A percentile compares a stretch with the other conserved stretches of the same genome.
Evolutionary conservation across 1,140 invertebrate species (phyloP).

Genomic region (Trichoplusia ni): DNA sequence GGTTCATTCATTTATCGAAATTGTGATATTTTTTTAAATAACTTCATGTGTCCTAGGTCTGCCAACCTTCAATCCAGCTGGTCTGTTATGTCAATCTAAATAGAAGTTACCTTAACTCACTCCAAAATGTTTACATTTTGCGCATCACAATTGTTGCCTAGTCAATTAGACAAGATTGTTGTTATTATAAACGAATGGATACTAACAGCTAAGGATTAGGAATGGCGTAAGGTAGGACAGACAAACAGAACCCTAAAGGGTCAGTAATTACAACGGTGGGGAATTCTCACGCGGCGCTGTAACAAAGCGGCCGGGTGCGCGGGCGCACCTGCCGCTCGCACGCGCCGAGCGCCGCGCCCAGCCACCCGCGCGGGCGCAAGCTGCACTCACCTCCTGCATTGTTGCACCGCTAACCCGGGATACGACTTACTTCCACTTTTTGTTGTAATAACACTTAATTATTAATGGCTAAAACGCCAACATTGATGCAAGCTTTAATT

Average conservation of each 20-base stretch:
- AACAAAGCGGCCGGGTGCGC: constrained; percentile 69
- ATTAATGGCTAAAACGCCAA: neutral
- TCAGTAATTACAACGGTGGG: constrained; percentile 61
- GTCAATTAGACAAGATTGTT: no score
- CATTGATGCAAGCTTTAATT: no score
- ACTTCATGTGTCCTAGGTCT: no score
- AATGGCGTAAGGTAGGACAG: constrained; percentile 17
- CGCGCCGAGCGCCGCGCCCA: constrained; percentile 43
- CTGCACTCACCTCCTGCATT: neutral
- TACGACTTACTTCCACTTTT: constrained; percentile 6
- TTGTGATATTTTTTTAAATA: no score
- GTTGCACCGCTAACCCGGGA: constrained; percentile 12
- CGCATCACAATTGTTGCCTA: no score
- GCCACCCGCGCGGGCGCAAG: constrained; percentile 9
- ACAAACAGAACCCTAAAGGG: constrained; percentile 54
- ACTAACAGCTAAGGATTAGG: neutral
- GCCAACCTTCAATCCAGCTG: no score
- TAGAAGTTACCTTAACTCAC: no score
- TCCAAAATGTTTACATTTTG: no score
- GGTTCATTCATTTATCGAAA: no score
- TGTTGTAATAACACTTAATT: neutral
- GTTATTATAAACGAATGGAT: neutral
- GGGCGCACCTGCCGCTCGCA: constrained; percentile 63
- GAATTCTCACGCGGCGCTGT: constrained; percentile 55
- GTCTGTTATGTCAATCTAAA: no score